Evolutionary conservation across 2,888 invertebrate genomes (phyloP).

Genomic region (Aphodius granarius): DNA sequence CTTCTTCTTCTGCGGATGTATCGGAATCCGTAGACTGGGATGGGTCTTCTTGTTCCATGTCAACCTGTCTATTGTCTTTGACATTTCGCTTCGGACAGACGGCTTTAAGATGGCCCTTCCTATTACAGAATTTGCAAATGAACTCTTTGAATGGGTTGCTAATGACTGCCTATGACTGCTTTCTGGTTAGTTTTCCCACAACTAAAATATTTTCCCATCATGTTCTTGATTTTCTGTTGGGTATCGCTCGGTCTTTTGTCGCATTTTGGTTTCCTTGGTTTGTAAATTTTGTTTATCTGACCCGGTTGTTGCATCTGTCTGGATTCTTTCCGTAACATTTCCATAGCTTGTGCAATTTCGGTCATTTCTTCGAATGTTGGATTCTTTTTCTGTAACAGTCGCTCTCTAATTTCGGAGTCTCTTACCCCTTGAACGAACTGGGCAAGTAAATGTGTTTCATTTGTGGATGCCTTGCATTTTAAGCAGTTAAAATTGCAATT

Average conservation of each 20-base stretch:
- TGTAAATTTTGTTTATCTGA: neutral
- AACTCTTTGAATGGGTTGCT: slow-evolving; percentile 5
- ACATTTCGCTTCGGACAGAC: neutral
- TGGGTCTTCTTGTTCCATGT: neutral
- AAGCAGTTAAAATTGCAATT: slow-evolving; percentile 6
- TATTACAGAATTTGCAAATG: slow-evolving; percentile 3
- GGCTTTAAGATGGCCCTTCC: slow-evolving; percentile 7
- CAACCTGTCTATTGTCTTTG: slow-evolving; percentile 1
- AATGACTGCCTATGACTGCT: too few relatives aligned
- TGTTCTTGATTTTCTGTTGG: neutral
- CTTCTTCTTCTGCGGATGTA: neutral
- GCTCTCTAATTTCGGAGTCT: slow-evolving; percentile 6
- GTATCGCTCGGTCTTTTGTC: too few relatives aligned
- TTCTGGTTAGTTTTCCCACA: slow-evolving; percentile 6
- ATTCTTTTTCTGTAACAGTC: slow-evolving; percentile 16
- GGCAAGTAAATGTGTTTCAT: slow-evolving; percentile 1
- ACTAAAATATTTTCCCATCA: slow-evolving; percentile 5
- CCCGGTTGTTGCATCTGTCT: neutral
- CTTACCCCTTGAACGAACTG: slow-evolving; percentile 16
- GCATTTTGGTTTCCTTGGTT: too few relatives aligned
- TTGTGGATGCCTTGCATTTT: too few relatives aligned
- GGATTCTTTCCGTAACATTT: slow-evolving; percentile 4
- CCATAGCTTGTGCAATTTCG: slow-evolving; percentile 12
- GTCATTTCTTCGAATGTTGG: slow-evolving; percentile 12
- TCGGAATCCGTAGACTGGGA: neutral